A percentile compares a stretch with the other conserved stretches of the same genome.
Conservation (phyloP, 2,888 invertebrate species). For the Notocelia uddmanniana region DNA sequence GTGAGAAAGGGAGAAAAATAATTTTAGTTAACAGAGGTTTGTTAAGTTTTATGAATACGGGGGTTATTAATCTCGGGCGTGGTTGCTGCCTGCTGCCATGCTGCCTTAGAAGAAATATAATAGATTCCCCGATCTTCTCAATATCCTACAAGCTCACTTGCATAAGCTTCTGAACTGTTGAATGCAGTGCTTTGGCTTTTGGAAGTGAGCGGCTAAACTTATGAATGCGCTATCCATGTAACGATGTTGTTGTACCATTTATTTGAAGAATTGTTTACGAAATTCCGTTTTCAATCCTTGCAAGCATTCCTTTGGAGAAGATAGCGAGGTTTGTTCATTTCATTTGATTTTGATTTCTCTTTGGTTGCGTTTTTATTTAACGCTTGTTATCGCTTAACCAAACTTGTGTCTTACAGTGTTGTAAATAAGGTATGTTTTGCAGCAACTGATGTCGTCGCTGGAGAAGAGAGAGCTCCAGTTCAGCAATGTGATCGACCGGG, state of each 20-base stretch:
- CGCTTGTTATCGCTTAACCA: conserved; percentile 54
- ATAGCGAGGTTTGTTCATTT: conserved; percentile 85
- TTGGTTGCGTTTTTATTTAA: conserved; percentile 54
- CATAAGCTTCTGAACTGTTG: not conserved
- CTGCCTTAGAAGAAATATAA: not conserved
- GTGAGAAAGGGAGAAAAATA: too few relatives aligned
- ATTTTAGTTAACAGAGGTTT: too few relatives aligned
- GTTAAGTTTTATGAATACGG: too few relatives aligned
- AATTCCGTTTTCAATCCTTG: conserved; percentile 69
- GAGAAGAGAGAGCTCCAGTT: conserved; percentile 98
- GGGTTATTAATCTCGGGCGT: too few relatives aligned
- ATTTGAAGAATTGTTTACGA: conserved; percentile 57
- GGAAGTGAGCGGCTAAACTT: not conserved
- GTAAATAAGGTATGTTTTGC: conserved; percentile 49
- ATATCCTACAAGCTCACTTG: conserved; percentile 3
- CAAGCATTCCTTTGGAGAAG: conserved; percentile 87
- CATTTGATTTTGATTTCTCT: conserved; percentile 53
- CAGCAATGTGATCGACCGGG: conserved; percentile 97
- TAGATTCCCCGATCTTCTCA: not conserved
- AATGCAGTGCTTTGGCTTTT: not conserved
- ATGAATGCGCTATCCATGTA: conserved; percentile 4
- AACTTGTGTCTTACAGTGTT: not conserved
- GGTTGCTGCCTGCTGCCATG: too few relatives aligned
- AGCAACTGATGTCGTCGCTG: conserved; percentile 98
- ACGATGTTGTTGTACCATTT: conserved; percentile 43